A percentile compares a stretch with the other conserved stretches of the same genome.
phyloP scores from a whole-genome alignment of 2,113 vertebrate species.

The Muscicapa adusta region DNA sequence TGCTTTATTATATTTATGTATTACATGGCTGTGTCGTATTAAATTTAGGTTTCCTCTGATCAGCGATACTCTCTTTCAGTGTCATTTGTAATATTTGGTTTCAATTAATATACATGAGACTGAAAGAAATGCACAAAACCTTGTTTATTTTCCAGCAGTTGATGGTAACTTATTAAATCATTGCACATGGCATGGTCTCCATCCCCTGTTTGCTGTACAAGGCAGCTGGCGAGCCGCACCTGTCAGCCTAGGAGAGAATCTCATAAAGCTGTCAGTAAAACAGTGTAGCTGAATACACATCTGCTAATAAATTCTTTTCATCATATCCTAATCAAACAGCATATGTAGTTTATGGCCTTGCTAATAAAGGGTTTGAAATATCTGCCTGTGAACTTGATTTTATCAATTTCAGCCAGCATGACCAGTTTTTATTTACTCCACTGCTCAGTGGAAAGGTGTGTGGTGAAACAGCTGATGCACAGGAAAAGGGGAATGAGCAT shows the following conservation, averaged over 20 bases:
- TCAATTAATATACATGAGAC: conserved; percentile 49
- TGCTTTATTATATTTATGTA: conserved; percentile 65
- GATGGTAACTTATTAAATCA: conserved; percentile 60
- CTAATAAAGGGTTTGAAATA: conserved; percentile 56
- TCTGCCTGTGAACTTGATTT: conserved; percentile 58
- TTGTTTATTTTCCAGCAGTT: conserved; percentile 50
- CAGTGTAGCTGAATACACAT: conserved; percentile 62
- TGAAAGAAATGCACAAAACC: conserved; percentile 25
- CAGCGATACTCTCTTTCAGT: conserved; percentile 5
- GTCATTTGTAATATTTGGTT: conserved; percentile 56
- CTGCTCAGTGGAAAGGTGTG: conserved; percentile 14
- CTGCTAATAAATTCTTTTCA: conserved; percentile 77
- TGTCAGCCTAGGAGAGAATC: conserved; percentile 62
- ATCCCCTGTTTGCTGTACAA: conserved; percentile 58
- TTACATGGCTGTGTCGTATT: conserved; percentile 64
- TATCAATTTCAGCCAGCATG: conserved; percentile 27
- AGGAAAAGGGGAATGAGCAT: conserved; percentile 11
- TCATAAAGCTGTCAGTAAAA: conserved; percentile 73
- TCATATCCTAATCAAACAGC: conserved; percentile 73
- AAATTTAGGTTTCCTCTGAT: conserved; percentile 54
- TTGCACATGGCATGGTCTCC: conserved; percentile 27
- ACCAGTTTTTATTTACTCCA: conserved; percentile 41
- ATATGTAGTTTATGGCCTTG: conserved; percentile 51
- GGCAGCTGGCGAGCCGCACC: conserved; percentile 62
- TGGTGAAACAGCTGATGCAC: neutral